Evolutionary conservation across 2,113 vertebrate genomes (phyloP).

Genomic region (Neopipo cinnamomea): DNA sequence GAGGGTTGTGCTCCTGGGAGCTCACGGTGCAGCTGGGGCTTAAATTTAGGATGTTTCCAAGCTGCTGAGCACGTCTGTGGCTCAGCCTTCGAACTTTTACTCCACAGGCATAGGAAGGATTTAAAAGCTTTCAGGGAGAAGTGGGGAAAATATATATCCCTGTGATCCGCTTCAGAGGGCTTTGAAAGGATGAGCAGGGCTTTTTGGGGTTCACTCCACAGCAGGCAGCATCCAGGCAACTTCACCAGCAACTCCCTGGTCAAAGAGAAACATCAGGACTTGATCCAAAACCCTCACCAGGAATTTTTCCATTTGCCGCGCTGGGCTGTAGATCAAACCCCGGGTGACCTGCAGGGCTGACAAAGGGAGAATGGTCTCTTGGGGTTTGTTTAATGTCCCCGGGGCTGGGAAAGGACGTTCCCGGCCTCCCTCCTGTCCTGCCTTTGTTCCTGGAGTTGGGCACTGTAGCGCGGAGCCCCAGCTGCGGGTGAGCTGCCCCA

Average conservation of each 20-base stretch:
- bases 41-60: background rate
- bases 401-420: slow-evolving; percentile 47
- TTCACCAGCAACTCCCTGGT: background rate
- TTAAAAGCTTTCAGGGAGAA: background rate
- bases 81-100: background rate
- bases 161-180: background rate
- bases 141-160: background rate
- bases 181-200: background rate
- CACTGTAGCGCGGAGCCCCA: background rate
- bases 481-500: background rate
- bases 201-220: rapidly evolving
- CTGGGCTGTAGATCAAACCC: slow-evolving; percentile 32
- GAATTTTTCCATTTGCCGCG: background rate
- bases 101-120: background rate
- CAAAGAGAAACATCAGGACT: background rate
- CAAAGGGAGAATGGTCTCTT: background rate
- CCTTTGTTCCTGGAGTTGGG: slow-evolving; percentile 15
- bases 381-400: slow-evolving; percentile 60
- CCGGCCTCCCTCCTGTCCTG: background rate
- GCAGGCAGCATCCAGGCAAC: rapidly evolving
- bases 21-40: background rate
- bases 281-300: background rate
- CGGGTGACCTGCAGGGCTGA: background rate
- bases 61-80: background rate
- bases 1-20: background rate